Evolutionary conservation across 2,797 vertebrate species (phyloP).

Genomic region (Poeciliopsis infans): DNA sequence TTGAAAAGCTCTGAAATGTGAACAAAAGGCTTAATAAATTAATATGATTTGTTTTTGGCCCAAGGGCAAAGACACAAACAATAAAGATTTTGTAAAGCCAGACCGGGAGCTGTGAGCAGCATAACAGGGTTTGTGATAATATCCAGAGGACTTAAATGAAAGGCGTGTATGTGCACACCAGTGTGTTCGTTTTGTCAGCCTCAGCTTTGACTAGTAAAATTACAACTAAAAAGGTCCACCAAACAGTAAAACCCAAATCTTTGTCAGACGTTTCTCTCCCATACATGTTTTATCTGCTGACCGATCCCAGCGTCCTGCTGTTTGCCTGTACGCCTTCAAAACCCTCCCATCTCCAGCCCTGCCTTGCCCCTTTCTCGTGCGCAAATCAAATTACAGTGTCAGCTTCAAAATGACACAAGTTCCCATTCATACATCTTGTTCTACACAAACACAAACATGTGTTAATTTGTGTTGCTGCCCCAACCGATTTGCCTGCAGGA

Average conservation of each 20-base stretch:
- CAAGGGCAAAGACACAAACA: neutral
- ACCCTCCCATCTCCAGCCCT: neutral
- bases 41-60: neutral
- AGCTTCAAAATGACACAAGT: conserved; percentile 62
- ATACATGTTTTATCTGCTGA: conserved; percentile 36
- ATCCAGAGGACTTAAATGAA: neutral
- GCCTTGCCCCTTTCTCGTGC: neutral
- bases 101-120: neutral
- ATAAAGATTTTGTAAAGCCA: neutral
- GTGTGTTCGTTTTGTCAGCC: conserved; percentile 1
- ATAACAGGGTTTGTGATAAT: neutral
- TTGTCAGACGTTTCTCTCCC: conserved; percentile 30
- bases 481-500: conserved; percentile 61
- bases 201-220: neutral
- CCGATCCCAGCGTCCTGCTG: neutral
- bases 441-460: conserved; percentile 71
- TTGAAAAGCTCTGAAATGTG: conserved; percentile 3
- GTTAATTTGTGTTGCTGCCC: conserved; percentile 69
- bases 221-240: neutral
- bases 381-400: conserved; percentile 68
- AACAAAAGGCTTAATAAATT: neutral
- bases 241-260: conserved; percentile 6
- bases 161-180: neutral
- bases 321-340: conserved; percentile 24
- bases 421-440: conserved; percentile 62